phyloP scores from a whole-genome alignment of 2,888 invertebrate species.

The Ametastegia equiseti region DNA sequence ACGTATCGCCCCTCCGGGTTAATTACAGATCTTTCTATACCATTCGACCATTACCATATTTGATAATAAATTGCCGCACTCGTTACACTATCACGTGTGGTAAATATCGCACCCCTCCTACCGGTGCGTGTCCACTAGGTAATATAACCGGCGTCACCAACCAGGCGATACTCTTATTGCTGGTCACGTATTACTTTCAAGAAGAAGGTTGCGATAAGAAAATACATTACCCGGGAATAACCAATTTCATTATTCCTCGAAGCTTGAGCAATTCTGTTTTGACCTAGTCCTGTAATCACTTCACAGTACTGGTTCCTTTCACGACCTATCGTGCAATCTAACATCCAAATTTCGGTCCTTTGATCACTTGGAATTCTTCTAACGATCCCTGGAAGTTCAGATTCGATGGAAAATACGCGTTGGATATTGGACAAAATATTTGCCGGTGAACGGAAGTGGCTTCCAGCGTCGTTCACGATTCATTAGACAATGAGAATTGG shows the following conservation, averaged over 20 bases:
- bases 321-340: no score
- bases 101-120: neutral
- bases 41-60: conserved; percentile 41
- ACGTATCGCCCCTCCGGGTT: conserved; percentile 20
- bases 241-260: neutral
- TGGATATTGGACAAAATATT: no score
- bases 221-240: neutral
- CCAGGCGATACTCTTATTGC: neutral
- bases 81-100: conserved; percentile 13
- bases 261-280: neutral
- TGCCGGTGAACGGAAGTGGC: no score
- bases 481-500: no score
- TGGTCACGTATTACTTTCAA: conserved; percentile 14
- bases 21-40: conserved; percentile 46
- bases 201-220: conserved; percentile 13
- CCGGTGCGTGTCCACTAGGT: conserved; percentile 12
- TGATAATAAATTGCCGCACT: conserved; percentile 41
- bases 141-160: neutral
- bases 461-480: no score
- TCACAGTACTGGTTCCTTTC: neutral
- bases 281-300: neutral
- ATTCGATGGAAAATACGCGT: no score
- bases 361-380: neutral
- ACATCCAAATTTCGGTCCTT: no score
- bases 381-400: no score